These are phyloP conservation scores for Ooceraea biroi DNA, from an alignment of 1,140 invertebrate species.

Conservation along the genomic window DNA sequence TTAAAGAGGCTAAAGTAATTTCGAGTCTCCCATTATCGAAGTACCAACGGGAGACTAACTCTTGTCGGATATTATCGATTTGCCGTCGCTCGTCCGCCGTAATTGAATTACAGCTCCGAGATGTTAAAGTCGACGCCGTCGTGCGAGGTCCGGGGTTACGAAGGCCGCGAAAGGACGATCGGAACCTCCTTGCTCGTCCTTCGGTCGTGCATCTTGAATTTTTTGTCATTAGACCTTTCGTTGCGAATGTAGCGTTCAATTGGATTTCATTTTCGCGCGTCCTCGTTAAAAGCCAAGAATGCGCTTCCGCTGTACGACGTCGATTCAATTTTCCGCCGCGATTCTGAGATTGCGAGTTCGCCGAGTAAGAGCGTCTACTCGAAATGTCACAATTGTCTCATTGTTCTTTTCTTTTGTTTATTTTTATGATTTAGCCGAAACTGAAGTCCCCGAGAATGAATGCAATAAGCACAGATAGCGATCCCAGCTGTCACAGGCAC, in stretches of 20 bases:
- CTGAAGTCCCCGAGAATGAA: background rate
- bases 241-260: background rate
- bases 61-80: conserved; percentile 44
- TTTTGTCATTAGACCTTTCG: conserved; percentile 10
- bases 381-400: too few relatives aligned
- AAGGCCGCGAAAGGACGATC: background rate
- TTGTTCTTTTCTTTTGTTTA: background rate
- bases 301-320: background rate
- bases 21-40: conserved; percentile 22
- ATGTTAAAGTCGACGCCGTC: conserved; percentile 7
- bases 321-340: conserved; percentile 1
- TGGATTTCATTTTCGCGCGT: background rate
- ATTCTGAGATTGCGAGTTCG: background rate
- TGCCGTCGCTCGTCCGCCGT: conserved; percentile 20
- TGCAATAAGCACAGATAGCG: conserved; percentile 40
- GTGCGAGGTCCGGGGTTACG: background rate
- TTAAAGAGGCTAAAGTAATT: conserved; percentile 30
- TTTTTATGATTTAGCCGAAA: conserved; percentile 1
- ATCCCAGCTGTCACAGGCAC: conserved; percentile 75
- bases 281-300: background rate
- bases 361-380: too few relatives aligned
- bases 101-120: conserved; percentile 30
- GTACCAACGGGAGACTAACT: conserved; percentile 25
- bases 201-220: background rate
- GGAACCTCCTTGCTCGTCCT: background rate